Evolutionary conservation across 2,797 vertebrate species (phyloP).

Genomic region (Sebastes itinus): DNA sequence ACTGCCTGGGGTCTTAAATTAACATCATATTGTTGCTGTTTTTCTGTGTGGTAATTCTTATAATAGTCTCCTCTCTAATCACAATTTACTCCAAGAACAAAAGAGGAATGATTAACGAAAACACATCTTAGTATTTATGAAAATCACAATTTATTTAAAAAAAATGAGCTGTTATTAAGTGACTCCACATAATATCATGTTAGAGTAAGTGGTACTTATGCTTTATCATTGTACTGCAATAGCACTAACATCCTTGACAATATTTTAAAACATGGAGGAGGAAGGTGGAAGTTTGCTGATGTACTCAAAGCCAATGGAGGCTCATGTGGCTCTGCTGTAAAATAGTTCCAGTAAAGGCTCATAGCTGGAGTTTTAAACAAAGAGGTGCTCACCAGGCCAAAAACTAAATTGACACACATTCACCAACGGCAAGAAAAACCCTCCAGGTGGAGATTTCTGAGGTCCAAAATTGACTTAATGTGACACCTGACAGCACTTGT

Average conservation of each 20-base stretch:
- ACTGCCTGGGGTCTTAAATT: neutral
- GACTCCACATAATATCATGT: neutral
- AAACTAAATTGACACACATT: neutral
- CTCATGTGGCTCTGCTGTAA: neutral
- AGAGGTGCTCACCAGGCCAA: neutral
- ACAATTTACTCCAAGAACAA: conserved; percentile 5
- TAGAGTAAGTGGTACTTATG: neutral
- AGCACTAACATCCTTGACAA: neutral
- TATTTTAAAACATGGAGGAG: neutral
- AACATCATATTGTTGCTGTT: neutral
- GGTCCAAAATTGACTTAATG: neutral
- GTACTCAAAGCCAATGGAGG: neutral
- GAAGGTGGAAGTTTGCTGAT: neutral
- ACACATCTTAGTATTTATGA: neutral
- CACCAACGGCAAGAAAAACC: neutral
- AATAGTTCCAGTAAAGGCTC: neutral
- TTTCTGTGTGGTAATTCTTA: conserved; percentile 4
- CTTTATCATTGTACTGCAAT: neutral
- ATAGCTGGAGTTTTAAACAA: neutral
- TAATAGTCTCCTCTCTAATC: neutral
- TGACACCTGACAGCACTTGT: neutral
- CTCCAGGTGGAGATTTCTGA: neutral
- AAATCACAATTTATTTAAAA: neutral
- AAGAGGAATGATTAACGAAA: neutral
- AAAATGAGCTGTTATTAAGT: neutral